phyloP scores from a whole-genome alignment of 1,140 invertebrate species.

The Wasmannia auropunctata region DNA sequence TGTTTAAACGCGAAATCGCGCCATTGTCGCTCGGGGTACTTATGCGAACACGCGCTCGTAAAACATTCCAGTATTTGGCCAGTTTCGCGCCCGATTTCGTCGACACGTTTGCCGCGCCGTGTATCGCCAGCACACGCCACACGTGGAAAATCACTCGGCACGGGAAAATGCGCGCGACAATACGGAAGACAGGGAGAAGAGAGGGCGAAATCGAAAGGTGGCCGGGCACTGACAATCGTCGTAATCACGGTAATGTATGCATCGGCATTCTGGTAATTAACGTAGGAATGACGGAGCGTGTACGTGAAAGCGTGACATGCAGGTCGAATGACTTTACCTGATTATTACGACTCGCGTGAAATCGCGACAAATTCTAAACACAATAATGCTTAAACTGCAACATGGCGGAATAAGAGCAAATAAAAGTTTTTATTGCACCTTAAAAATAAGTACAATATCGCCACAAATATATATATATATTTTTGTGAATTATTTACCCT shows the following conservation, averaged over 20 bases:
- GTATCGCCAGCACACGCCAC: constrained; percentile 44
- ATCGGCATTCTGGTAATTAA: not conserved
- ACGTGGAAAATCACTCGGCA: constrained; percentile 37
- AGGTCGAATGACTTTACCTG: not conserved
- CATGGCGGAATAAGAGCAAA: not conserved
- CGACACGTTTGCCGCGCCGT: constrained; percentile 45
- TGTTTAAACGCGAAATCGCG: constrained; percentile 56
- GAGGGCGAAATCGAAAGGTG: not conserved
- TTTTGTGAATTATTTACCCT: not conserved
- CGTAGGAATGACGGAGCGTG: not conserved
- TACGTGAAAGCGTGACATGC: not conserved
- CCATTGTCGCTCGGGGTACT: constrained; percentile 54
- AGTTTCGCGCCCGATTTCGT: constrained; percentile 56
- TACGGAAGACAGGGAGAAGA: not conserved
- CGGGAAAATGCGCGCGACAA: not conserved
- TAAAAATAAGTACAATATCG: not conserved
- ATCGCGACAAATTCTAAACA: not conserved
- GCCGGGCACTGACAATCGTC: not conserved
- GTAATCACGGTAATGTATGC: constrained; percentile 22
- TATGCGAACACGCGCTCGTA: constrained; percentile 63
- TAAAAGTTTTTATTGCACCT: not conserved
- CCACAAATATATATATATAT: not conserved
- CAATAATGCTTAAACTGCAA: not conserved
- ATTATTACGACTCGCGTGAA: not conserved
- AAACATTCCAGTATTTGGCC: constrained; percentile 61